Base-by-base conservation (phyloP, 2,797 vertebrate genomes). In the Yasuhikotakia modesta region DNA sequence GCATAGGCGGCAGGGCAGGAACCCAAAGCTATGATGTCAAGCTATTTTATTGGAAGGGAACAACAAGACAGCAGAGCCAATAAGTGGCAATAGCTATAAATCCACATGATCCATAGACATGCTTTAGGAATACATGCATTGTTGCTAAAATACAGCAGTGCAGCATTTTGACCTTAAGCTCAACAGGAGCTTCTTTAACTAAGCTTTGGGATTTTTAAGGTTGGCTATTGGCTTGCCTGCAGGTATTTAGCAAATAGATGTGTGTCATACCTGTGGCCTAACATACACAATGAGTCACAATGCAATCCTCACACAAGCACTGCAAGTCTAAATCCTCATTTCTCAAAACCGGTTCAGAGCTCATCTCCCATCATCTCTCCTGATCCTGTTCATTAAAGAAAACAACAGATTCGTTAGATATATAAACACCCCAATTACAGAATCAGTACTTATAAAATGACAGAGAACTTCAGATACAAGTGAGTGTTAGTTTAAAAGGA, bases 401-500 rank as follows among this genome's bases (percentile, higher is more conserved):
- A 43, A 43, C 8, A 43, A 43, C 39, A 43, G 39, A 43, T 43
- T 43, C 11, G 39, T 43, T 43, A 66, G 12, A 10, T 16, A 48
- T 16, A 21, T 27, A 27, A n/a, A n/a, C 10, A 55, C 19, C 5
- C 17, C 21, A 22, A 55, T 22, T 22, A 12, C 8, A 21, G 53
- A 10, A 55, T 21, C 12, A 21, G 19, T 55, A 10, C 21, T 53
- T 53, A 53, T 7, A n/a, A 21, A 19, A n/a, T 53, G n/a, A 53
- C 8, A 1, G 8, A 53, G 39, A 43, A 43, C 8, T 43, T 43
- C 46, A 79, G 83, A 83, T 86, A 78, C n/a, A 61, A 79, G 68
- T 73, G 10, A 57, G 24, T 12, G 84, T 73, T 63, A 48, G 21
- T 27, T 79, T 87, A 87, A 88, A 88, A 79, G 87, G 88, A 90